A percentile compares a stretch with the other conserved stretches of the same genome.
Conservation (phyloP, 2,888 invertebrate genomes). For the Scelioninae gen. 2 region DNA sequence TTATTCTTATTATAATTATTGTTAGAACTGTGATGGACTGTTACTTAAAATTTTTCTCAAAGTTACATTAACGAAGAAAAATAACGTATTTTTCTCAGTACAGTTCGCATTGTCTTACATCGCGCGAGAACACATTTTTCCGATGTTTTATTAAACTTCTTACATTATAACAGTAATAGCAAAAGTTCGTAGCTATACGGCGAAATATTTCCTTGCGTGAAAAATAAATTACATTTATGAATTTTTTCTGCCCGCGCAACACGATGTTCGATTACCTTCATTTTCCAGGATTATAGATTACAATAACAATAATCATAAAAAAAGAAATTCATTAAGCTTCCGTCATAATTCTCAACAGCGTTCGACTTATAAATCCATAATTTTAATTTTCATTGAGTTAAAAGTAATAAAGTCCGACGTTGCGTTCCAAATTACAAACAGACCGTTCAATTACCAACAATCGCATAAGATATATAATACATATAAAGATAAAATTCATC, state of each 20-base stretch:
- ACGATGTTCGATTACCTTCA: conserved; percentile 21
- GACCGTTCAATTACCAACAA: neutral
- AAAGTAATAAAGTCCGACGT: no score
- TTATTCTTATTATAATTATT: no score
- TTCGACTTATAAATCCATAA: no score
- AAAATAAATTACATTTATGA: conserved; percentile 11
- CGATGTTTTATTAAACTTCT: conserved; percentile 26
- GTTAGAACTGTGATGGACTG: no score
- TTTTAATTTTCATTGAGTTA: no score
- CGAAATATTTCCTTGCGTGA: conserved; percentile 6
- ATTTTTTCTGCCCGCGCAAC: conserved; percentile 9
- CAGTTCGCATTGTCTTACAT: conserved; percentile 7
- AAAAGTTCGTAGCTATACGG: conserved; percentile 12
- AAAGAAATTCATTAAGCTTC: no score
- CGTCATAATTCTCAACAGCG: no score
- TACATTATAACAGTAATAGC: conserved; percentile 21
- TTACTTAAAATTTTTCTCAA: no score
- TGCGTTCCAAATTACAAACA: neutral
- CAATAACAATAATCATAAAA: no score
- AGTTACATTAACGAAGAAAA: neutral
- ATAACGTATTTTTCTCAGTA: neutral
- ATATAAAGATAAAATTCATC: neutral
- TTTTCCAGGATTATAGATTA: conserved; percentile 6
- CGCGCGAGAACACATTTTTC: conserved; percentile 13
- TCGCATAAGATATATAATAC: neutral